Base-by-base conservation (phyloP, 2,888 invertebrate genomes). In the Adela reaumurella region DNA sequence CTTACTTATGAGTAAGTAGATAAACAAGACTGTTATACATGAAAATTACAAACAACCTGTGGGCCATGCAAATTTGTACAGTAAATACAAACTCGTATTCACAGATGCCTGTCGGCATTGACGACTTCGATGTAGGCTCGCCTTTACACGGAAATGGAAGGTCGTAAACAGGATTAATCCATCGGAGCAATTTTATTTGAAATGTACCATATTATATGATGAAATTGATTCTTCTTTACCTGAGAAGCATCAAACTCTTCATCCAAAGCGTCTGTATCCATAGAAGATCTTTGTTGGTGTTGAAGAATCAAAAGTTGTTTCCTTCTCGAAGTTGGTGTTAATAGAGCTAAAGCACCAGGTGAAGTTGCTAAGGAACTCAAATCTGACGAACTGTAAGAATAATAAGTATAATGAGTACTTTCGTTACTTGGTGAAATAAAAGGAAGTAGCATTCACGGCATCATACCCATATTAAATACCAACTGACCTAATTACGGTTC, bases 281-380 rank as follows among this genome's bases (percentile, higher is more conserved):
- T 85, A 14, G 92, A 92, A 50, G 92, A 92, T 54, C 92, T 78
- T 67, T 92, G 92, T 62, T 92, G 92, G 65, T 92, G 92, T 63
- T 92, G 92, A 47, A 91, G 69, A 57, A 92, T 68, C 35, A 92
- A 72, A 29, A 89, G 76, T 61, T 90, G 89, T 70, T 90, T 88
- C 57, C 92, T 81, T 60, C 88, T 83, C 1, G 91, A 88, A 6
- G 90, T 89, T 0, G 92, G 92, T 17, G 92, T 92, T 24, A 91
- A 64, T 48, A 90, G 65, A 35, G 83, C 82, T 46, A 84, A 71
- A 16, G 81, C 81, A 45, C 81, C 81, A 19, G 80, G 79, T 19
- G 78, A 74, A 29, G 83, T 77, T 35, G 83, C 82, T 47, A 79
- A 61, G 14, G 78, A 79, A 63, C 78, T 78, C 35, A 74, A 63